A percentile compares a stretch with the other conserved stretches of the same genome.
Evolutionary conservation across 1,140 invertebrate species (phyloP).

Genomic region (Bombyx mandarina): DNA sequence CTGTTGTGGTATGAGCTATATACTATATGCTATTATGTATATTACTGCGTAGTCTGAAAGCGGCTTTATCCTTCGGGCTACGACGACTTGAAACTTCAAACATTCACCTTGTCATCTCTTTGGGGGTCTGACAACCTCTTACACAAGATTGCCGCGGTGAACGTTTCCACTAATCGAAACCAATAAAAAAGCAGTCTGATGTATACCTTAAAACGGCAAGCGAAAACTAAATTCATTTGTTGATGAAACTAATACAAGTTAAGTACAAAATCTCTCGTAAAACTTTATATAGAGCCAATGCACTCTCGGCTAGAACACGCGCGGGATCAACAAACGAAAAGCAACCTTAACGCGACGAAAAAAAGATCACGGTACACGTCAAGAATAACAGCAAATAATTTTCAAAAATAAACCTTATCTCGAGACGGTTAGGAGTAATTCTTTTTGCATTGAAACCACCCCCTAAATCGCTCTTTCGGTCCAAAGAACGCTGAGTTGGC

Average conservation of each 20-base stretch:
- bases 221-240: background rate
- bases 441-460: too few species aligned
- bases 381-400: too few species aligned
- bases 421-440: background rate
- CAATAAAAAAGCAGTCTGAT: background rate
- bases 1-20: too few species aligned
- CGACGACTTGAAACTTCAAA: too few species aligned
- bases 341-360: background rate
- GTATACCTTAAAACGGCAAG: background rate
- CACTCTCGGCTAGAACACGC: background rate
- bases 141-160: too few species aligned
- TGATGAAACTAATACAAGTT: slow-evolving; percentile 1
- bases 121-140: too few species aligned
- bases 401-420: background rate
- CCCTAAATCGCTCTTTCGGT: background rate
- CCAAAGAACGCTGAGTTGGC: slow-evolving; percentile 3
- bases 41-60: too few species aligned
- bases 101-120: too few species aligned
- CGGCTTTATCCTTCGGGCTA: too few species aligned
- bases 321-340: background rate
- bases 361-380: background rate
- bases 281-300: background rate
- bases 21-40: too few species aligned
- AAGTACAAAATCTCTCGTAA: background rate
- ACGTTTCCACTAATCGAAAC: background rate